Percentiles rank a stretch among this genome's conserved stretches.
phyloP scores from a whole-genome alignment of 1,140 invertebrate genomes.

The Zaprionus nigranus region DNA sequence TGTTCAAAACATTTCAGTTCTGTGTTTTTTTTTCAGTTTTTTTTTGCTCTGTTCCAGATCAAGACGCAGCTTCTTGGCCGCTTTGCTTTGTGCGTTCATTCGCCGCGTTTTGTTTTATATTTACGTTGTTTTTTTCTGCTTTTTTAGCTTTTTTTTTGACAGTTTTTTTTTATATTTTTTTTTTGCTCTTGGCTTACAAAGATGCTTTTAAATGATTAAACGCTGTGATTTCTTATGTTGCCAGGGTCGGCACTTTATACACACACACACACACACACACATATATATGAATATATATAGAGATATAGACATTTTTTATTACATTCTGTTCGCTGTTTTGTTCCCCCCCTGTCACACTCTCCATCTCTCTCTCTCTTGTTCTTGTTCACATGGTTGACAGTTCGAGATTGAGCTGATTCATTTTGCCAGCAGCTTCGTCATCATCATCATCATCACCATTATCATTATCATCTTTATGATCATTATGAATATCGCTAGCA shows the following conservation, averaged over 20 bases:
- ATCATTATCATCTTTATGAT: conserved; percentile 4
- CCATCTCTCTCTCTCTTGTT: conserved; percentile 10
- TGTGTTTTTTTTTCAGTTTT: conserved; percentile 8
- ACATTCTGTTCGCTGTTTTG: conserved; percentile 20
- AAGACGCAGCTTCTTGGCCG: conserved; percentile 33
- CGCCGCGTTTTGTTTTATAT: conserved; percentile 55
- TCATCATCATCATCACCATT: conserved; percentile 9
- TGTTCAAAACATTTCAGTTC: conserved; percentile 32
- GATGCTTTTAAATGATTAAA: conserved; percentile 81
- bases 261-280: neutral
- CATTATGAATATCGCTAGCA: neutral
- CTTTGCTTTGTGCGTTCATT: conserved; percentile 37
- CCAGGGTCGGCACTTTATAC: conserved; percentile 47
- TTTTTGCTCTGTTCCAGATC: conserved; percentile 37
- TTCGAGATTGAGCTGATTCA: conserved; percentile 34
- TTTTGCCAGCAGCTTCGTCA: conserved; percentile 21
- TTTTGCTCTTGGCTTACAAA: conserved; percentile 52
- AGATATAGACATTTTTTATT: conserved; percentile 31
- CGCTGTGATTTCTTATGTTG: conserved; percentile 65
- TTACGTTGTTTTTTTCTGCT: conserved; percentile 31
- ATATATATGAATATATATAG: neutral
- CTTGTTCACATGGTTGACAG: conserved; percentile 52
- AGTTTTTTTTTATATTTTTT: conserved; percentile 3
- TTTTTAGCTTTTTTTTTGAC: conserved; percentile 28
- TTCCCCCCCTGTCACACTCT: neutral